Conservation (phyloP, 2,113 vertebrate species). For the Cisticola juncidis region DNA sequence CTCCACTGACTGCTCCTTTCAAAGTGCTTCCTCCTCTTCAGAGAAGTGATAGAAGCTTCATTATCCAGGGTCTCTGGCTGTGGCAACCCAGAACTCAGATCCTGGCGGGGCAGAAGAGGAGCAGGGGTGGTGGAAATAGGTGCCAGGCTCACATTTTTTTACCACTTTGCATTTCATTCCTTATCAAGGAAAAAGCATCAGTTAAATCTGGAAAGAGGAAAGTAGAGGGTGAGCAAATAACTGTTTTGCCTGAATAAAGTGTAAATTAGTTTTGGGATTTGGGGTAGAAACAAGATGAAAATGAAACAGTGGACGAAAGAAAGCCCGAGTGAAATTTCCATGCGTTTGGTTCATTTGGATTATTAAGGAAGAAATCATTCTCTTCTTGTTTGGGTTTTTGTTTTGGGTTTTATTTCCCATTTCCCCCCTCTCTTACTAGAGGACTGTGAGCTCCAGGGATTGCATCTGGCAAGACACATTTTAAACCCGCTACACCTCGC, state of each 20-base stretch:
- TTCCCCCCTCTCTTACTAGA: fast-evolving
- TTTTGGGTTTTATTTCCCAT: fast-evolving
- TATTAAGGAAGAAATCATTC: not conserved
- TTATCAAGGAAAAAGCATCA: not conserved
- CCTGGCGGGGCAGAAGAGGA: not conserved
- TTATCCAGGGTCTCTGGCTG: fast-evolving
- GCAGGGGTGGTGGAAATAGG: not conserved
- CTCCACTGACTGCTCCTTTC: not conserved
- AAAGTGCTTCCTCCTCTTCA: not conserved
- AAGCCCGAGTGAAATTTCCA: not conserved
- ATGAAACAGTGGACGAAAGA: not conserved
- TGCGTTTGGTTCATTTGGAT: not conserved
- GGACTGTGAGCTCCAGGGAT: not conserved
- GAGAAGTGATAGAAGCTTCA: not conserved
- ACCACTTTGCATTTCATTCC: not conserved
- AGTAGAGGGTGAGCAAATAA: not conserved
- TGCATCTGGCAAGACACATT: not conserved
- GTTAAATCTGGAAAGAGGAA: not conserved
- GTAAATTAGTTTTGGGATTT: not conserved
- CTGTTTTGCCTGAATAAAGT: not conserved
- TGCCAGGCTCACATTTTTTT: not conserved
- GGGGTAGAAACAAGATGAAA: not conserved
- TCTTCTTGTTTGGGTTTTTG: not conserved
- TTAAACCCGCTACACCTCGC: not conserved
- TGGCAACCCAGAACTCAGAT: not conserved